These are phyloP conservation scores for Idaea straminata DNA, from an alignment of 2,888 invertebrate species.

Conservation along the genomic window DNA sequence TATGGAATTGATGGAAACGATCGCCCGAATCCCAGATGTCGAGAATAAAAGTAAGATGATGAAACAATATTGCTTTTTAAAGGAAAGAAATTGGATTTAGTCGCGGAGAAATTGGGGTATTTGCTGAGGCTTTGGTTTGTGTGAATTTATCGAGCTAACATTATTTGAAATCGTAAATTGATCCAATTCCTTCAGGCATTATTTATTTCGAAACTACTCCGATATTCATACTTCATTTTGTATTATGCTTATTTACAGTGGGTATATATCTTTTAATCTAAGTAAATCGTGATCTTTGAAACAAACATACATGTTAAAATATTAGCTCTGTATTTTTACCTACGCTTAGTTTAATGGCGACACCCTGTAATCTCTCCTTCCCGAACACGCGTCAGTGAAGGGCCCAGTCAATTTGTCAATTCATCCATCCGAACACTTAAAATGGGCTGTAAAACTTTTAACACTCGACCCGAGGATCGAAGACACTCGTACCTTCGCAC, in stretches of 20 bases:
- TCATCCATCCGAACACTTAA: slow-evolving; percentile 49
- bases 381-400: slow-evolving; percentile 40
- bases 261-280: too few relatives aligned
- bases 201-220: slow-evolving; percentile 1
- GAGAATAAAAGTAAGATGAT: slow-evolving; percentile 29
- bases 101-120: slow-evolving; percentile 25
- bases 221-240: not conserved
- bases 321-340: too few relatives aligned
- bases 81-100: slow-evolving; percentile 18
- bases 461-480: slow-evolving; percentile 44
- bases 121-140: slow-evolving; percentile 8
- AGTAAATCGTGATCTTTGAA: too few relatives aligned
- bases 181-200: not conserved
- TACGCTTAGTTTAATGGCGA: not conserved
- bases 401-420: slow-evolving; percentile 52
- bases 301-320: too few relatives aligned
- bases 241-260: not conserved
- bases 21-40: slow-evolving; percentile 31
- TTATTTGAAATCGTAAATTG: not conserved
- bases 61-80: slow-evolving; percentile 25
- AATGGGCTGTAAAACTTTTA: slow-evolving; percentile 64
- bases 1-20: slow-evolving; percentile 29
- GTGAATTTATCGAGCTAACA: not conserved
- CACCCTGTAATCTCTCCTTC: slow-evolving; percentile 27
- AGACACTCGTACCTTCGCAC: slow-evolving; percentile 38